Base-by-base conservation (phyloP, 53 echinoderm and acorn worm species). In the Paelopatides confundens region DNA sequence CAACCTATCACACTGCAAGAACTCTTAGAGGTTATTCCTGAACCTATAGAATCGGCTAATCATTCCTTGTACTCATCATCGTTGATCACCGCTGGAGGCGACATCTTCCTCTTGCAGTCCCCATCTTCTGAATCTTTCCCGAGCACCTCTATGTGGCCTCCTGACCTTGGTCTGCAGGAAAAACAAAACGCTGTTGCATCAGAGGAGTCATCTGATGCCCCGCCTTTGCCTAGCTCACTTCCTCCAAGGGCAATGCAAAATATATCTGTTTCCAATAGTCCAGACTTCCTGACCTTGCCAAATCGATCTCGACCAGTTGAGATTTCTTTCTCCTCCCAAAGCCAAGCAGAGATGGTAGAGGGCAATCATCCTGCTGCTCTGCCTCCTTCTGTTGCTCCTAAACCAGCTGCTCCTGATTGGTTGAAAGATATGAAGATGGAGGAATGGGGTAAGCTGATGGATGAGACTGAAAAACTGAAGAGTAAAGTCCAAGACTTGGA, bases 371-470 rank as follows among this genome's bases (percentile, higher is more conserved):
- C 31, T 14, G 35, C 36, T 68, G 36, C 2, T 35, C 89, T 63
- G 5, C 82, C 87, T 26, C 87, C 87, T 35, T 71, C 86, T 32
- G 76, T 94, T 14, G 37, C 94, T 36, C 90, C 93, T 21, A 97
- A 97, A 71, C 98, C 95, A 7, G 87, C 86, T 34, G 92, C 98
- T 18, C 95, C 98, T 0, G 86, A 92, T 62, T 97, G 98, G 98
- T 69, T 97, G 85, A 92, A 95, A 76, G 95, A 97, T 36, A 91
- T 95, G 93, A 95, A 95, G 66, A 91, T 88, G 18, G 85, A 78
- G 1, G 98, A 95, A 92, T 94, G 94, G 89, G 94, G 90, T 63
- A 97, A 95, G 43, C 94, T 90, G 40, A 84, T 90, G 69, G 85
- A 86, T 3, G 95, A 95, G 70, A 64, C 89, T 13, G 92, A 88